Evolutionary conservation across 2,113 vertebrate species (phyloP).

Genomic region (Odontesthes bonariensis): DNA sequence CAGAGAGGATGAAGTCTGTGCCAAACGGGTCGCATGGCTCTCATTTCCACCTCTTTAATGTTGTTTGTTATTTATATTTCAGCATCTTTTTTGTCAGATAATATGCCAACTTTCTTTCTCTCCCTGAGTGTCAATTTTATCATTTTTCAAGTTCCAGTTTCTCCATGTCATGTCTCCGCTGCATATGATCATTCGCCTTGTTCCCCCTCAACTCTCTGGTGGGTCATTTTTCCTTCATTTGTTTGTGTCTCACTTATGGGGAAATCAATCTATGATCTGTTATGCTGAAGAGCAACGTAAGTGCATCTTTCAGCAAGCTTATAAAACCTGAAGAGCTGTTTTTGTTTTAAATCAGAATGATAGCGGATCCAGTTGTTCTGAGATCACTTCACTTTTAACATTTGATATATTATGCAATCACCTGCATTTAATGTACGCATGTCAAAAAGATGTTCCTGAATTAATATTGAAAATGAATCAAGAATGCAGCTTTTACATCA

Average conservation of each 20-base stretch:
- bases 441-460: too few relatives aligned
- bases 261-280: too few relatives aligned
- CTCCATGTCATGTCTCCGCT: not conserved
- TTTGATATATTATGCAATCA: too few relatives aligned
- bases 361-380: too few relatives aligned
- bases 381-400: too few relatives aligned
- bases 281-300: too few relatives aligned
- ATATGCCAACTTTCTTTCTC: constrained; percentile 6
- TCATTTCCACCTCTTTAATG: constrained; percentile 1
- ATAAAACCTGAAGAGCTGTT: not conserved
- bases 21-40: constrained; percentile 30
- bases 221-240: not conserved
- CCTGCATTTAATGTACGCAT: too few relatives aligned
- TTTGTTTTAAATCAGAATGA: too few relatives aligned
- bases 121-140: constrained; percentile 13
- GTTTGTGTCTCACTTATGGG: not conserved
- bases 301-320: not conserved
- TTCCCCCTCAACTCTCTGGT: not conserved
- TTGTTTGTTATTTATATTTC: too few relatives aligned
- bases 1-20: constrained; percentile 15
- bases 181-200: not conserved
- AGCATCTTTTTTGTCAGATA: not conserved
- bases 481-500: too few relatives aligned
- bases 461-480: too few relatives aligned
- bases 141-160: constrained; percentile 3